Conservation (phyloP, 2,797 vertebrate species). For the Glyptemys insculpta region DNA sequence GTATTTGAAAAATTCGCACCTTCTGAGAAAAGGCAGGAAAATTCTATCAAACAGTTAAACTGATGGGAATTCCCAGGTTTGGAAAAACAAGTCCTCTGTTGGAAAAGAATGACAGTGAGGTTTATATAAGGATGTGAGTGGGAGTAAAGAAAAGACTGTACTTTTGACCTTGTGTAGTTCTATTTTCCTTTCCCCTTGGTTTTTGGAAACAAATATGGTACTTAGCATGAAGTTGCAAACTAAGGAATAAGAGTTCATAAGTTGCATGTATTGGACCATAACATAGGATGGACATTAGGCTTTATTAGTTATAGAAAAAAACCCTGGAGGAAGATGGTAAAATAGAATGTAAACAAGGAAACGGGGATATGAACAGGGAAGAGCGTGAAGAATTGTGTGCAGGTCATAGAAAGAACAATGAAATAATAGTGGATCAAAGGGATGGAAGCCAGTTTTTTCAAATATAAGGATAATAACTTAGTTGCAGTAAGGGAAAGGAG, state of each 20-base stretch:
- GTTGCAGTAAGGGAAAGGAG: slow-evolving; percentile 19
- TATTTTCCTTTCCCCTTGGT: neutral
- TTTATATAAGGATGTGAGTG: slow-evolving; percentile 74
- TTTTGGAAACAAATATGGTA: slow-evolving; percentile 42
- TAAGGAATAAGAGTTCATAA: slow-evolving; percentile 40
- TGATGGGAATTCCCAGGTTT: slow-evolving; percentile 88
- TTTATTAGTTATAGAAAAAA: slow-evolving; percentile 30
- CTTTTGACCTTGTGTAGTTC: slow-evolving; percentile 49
- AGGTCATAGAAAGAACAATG: slow-evolving; percentile 49
- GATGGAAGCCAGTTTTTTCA: slow-evolving; percentile 54
- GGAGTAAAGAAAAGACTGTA: slow-evolving; percentile 51
- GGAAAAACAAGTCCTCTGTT: slow-evolving; percentile 72
- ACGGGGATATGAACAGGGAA: slow-evolving; percentile 52
- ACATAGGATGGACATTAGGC: neutral
- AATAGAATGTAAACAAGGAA: slow-evolving; percentile 67
- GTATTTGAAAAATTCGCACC: slow-evolving; percentile 86
- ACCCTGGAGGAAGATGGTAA: slow-evolving; percentile 66
- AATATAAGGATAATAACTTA: neutral
- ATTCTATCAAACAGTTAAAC: slow-evolving; percentile 88
- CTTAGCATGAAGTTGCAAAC: slow-evolving; percentile 45
- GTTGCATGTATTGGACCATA: slow-evolving; percentile 44
- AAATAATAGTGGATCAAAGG: slow-evolving; percentile 55
- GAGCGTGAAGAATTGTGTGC: slow-evolving; percentile 21
- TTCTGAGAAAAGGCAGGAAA: slow-evolving; percentile 88
- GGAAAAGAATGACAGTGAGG: slow-evolving; percentile 70